These are phyloP conservation scores for Naja naja DNA, from an alignment of 2,113 vertebrate genomes.

Conservation along the genomic window DNA sequence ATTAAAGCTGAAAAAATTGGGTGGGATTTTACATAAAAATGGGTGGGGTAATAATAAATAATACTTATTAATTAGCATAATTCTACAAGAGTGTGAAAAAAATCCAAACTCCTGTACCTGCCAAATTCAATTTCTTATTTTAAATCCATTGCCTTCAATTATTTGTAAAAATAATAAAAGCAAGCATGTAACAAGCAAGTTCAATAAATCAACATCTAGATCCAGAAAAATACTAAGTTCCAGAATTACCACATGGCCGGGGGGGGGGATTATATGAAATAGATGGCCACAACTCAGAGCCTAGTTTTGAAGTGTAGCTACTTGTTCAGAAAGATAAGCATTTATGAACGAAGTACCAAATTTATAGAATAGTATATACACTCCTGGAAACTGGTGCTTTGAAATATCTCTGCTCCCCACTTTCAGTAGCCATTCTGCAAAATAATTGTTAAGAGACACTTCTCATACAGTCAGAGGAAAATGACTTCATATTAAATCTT, in stretches of 20 bases:
- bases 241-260: neutral
- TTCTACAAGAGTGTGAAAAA: neutral
- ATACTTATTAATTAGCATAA: neutral
- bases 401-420: neutral
- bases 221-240: neutral
- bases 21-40: neutral
- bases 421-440: neutral
- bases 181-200: neutral
- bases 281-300: neutral
- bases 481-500: neutral
- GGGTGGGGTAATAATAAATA: neutral
- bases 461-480: neutral
- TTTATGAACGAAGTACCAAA: neutral
- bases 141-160: neutral
- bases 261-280: neutral
- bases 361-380: neutral
- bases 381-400: neutral
- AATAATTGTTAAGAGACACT: neutral
- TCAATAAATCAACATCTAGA: neutral
- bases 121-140: neutral
- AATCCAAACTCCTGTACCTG: neutral
- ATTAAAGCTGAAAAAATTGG: neutral
- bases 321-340: neutral
- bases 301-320: neutral
- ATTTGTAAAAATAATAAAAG: too few species aligned